Percentiles rank a stretch among this genome's conserved stretches.
These are phyloP conservation scores for Orchesella cincta DNA, from an alignment of 1,140 invertebrate genomes.

Conservation along the genomic window DNA sequence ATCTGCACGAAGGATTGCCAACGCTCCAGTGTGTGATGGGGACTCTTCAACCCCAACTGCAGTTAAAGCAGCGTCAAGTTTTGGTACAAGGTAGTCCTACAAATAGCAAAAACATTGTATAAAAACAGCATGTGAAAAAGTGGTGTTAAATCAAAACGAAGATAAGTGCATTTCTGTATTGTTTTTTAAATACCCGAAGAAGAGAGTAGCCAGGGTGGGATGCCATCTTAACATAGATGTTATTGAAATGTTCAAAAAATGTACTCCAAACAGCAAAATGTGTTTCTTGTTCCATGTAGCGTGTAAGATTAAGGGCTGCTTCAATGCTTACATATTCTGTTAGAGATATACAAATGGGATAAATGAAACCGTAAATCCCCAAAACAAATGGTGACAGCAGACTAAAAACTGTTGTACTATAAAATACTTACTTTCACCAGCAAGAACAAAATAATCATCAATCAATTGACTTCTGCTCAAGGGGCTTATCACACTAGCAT, in stretches of 20 bases:
- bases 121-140: too few relatives aligned
- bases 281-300: not conserved
- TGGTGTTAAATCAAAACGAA: not conserved
- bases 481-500: slow-evolving; percentile 27
- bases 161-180: too few relatives aligned
- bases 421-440: slow-evolving; percentile 22
- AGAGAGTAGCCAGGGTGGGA: not conserved
- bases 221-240: not conserved
- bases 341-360: not conserved
- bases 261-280: slow-evolving; percentile 19
- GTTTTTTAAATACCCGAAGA: slow-evolving; percentile 1
- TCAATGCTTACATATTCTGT: slow-evolving; percentile 13
- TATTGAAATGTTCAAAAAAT: slow-evolving; percentile 5
- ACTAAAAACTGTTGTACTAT: too few relatives aligned
- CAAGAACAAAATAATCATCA: slow-evolving; percentile 45
- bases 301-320: slow-evolving; percentile 1
- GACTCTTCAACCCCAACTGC: not conserved
- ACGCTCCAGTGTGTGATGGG: not conserved
- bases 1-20: not conserved
- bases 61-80: not conserved
- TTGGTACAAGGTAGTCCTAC: not conserved
- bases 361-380: too few relatives aligned
- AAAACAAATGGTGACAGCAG: too few relatives aligned
- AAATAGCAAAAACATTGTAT: not conserved
- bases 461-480: slow-evolving; percentile 41